Base-by-base conservation (phyloP, 2,888 invertebrate species). In the Thalpophila matura region DNA sequence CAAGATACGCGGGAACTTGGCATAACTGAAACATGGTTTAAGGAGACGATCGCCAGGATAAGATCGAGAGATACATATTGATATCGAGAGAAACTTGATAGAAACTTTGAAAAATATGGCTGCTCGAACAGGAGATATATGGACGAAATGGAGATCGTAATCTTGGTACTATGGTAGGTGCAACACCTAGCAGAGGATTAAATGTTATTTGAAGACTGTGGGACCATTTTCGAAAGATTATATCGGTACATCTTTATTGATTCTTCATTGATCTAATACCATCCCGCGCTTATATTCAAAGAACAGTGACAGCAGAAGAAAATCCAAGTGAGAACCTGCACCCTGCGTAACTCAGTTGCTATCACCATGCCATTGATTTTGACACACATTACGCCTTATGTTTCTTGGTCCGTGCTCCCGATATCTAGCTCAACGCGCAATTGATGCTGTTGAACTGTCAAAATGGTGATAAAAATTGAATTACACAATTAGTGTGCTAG, bases 31-130 rank as follows among this genome's bases (percentile, higher is more conserved):
- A 76, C 76, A 69, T 56, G 59, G 65, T 24, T 16, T 29, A 53
- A 60, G 63, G 75, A 69, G 69, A 69, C 76, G 78, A 74, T 77
- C n/a, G 59, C 27, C 35, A 51, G 51, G 78, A 78, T 77, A 69
- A 77, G 75, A 78, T 67, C 60, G 51, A 27, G 37, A 69, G 77
- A 75, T 77, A 74, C 77, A 74, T 74, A 71, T 45, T 55, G 60
- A 67, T 77, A 60, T 62, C 35, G 51, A 61, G 65, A 57, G 69
- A 66, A 77, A 66, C 62, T 33, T 37, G 54, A 60, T 71, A 60
- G 77, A 76, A 69, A 73, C 73, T 47, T 40, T 55, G 70, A 64
- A 75, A 74, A 75, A 75, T 75, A 72, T 71, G 43, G 72, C 65
- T 42, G 45, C 35, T 37, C 55, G 27, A 59, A 42, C 33, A 40